Evolutionary conservation across 2,113 vertebrate species (phyloP).

Genomic region (Ceyx cyanopectus): DNA sequence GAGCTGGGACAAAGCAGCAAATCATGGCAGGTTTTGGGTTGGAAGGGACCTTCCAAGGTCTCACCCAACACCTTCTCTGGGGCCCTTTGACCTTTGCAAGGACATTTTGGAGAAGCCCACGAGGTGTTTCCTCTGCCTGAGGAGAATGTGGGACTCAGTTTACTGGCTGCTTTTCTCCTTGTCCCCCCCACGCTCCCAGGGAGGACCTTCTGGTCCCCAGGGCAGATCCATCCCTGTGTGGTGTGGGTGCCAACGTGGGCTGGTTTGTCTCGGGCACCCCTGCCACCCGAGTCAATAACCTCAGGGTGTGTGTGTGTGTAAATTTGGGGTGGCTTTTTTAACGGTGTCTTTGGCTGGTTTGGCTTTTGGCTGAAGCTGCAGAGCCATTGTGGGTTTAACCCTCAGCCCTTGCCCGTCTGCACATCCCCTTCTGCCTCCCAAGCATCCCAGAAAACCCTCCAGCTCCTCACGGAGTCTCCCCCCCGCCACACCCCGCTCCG

Average conservation of each 20-base stretch:
- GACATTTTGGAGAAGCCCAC: accelerated
- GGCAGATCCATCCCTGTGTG: not conserved
- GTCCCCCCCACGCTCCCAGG: not conserved
- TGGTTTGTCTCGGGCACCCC: not conserved
- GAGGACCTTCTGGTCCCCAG: not conserved
- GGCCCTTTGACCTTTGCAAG: not conserved
- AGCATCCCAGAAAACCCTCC: not conserved
- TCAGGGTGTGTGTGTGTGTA: not conserved
- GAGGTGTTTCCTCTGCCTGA: not conserved
- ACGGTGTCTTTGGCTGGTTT: not conserved
- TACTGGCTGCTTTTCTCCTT: not conserved
- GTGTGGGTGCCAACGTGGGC: accelerated
- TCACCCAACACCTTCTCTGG: not conserved
- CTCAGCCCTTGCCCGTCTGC: not conserved
- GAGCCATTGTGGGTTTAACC: not conserved
- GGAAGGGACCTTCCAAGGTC: not conserved
- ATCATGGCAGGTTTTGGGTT: not conserved
- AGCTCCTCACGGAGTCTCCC: not conserved
- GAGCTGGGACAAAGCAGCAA: accelerated
- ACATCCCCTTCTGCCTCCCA: not conserved
- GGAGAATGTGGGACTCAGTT: not conserved
- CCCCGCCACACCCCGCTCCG: accelerated
- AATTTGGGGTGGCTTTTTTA: not conserved
- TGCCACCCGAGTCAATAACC: not conserved
- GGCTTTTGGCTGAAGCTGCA: not conserved